Conservation (phyloP, 2,888 invertebrate genomes). For the Eristalinus aeneus region DNA sequence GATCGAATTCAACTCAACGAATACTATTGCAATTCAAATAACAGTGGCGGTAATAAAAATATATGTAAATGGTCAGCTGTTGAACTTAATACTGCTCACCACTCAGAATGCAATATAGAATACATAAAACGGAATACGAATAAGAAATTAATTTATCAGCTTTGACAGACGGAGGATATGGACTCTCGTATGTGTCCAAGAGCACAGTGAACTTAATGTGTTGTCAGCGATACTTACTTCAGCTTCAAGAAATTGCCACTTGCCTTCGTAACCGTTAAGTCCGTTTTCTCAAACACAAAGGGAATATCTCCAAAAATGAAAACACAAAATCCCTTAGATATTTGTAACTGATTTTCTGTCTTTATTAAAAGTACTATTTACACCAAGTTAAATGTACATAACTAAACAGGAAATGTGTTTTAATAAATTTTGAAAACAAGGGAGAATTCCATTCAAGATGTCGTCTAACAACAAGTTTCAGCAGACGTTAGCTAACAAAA, state of each 20-base stretch:
- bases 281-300: too few species aligned
- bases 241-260: not conserved
- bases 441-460: constrained; percentile 45
- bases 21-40: too few species aligned
- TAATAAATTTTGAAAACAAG: not conserved
- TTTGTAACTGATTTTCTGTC: constrained; percentile 45
- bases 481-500: constrained; percentile 2
- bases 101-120: too few species aligned
- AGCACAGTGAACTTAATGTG: not conserved
- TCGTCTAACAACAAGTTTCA: constrained; percentile 12
- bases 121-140: too few species aligned
- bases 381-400: constrained; percentile 34
- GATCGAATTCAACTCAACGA: too few species aligned
- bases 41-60: too few species aligned
- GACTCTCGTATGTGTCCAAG: not conserved
- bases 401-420: constrained; percentile 8
- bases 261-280: too few species aligned
- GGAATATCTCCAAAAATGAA: too few species aligned
- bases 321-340: not conserved
- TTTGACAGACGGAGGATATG: too few species aligned
- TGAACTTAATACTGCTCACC: too few species aligned
- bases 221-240: not conserved
- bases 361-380: constrained; percentile 65
- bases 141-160: too few species aligned
- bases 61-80: too few species aligned